Base-by-base conservation (phyloP, 2,797 vertebrate genomes). In the Sebastes matsubarae region DNA sequence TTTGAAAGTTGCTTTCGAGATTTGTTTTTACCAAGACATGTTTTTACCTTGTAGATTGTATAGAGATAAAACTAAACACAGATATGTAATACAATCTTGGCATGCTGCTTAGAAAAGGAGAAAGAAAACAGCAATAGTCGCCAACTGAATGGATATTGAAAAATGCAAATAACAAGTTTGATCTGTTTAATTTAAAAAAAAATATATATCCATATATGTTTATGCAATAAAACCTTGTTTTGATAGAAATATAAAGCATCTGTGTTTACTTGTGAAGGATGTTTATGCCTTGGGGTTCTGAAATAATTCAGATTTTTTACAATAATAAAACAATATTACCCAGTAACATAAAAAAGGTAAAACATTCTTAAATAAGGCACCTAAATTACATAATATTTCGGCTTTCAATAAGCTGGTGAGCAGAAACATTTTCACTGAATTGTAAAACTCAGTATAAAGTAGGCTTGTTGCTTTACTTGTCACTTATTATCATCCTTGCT, bases 171-270 rank as follows among this genome's bases (percentile, higher is more conserved):
- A 96, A 97, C 94, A 96, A 97, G 96, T 96, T 88, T 94, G 95
- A 96, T 96, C 96, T 97, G 96, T 98, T 97, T 87, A 90, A 88
- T 91, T 85, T 94, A 88, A 81, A 88, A 46, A 67, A 95, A 85
- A 95, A 36, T 13, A 50, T 25, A 96, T 96, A 97, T 95, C 96
- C 93, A 96, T 96, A 96, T 96, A 96, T 97, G 97, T 98, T 98
- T 97, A 97, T 98, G 97, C 97, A 98, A 98, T 98, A 98, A 97
- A 97, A 96, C 70, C 79, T 97, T 96, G 94, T 80, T 94, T 96
- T 95, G 94, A 94, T 95, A 94, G 74, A 92, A 93, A 93, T 64
- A 6, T 16, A 22, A 70, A 36, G 52, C 54, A 67, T 59, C 59
- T 86, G 73, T 87, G 64, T 86, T 84, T 81, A 67, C 22, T 89